phyloP scores from a whole-genome alignment of 2,797 vertebrate species.

The Oreonectes daqikongensis region DNA sequence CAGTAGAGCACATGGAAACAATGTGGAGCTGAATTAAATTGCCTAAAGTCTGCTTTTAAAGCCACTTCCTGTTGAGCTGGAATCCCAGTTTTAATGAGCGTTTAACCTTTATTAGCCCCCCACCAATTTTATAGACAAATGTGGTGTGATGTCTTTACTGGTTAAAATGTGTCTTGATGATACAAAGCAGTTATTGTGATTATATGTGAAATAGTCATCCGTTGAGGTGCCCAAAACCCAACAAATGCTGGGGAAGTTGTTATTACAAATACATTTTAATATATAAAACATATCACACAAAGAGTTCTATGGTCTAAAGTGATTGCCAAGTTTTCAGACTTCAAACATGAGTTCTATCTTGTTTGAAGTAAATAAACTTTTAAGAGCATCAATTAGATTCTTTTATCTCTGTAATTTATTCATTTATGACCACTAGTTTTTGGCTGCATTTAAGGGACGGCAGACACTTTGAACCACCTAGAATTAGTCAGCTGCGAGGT shows the following conservation, averaged over 20 bases:
- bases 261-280: too few relatives aligned
- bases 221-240: too few relatives aligned
- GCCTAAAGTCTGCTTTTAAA: conserved; percentile 39
- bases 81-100: conserved; percentile 44
- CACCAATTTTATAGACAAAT: conserved; percentile 32
- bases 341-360: neutral
- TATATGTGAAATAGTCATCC: too few relatives aligned
- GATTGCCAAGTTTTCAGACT: conserved; percentile 1
- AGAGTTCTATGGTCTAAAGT: too few relatives aligned
- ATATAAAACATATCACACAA: neutral
- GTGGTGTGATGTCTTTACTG: conserved; percentile 40
- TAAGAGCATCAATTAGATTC: neutral
- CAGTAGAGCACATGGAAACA: conserved; percentile 42
- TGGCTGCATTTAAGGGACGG: neutral
- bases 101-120: conserved; percentile 27
- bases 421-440: conserved; percentile 6
- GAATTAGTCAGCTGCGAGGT: neutral
- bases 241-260: too few relatives aligned
- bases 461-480: neutral
- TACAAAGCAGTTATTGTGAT: neutral
- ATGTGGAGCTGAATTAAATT: conserved; percentile 23
- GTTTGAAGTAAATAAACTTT: conserved; percentile 18
- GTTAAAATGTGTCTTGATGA: conserved; percentile 26
- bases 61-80: conserved; percentile 33
- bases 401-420: neutral